A percentile compares a stretch with the other conserved stretches of the same genome.
These are phyloP conservation scores for Lissonota sp. DNA, from an alignment of 2,888 invertebrate species.

Conservation along the genomic window DNA sequence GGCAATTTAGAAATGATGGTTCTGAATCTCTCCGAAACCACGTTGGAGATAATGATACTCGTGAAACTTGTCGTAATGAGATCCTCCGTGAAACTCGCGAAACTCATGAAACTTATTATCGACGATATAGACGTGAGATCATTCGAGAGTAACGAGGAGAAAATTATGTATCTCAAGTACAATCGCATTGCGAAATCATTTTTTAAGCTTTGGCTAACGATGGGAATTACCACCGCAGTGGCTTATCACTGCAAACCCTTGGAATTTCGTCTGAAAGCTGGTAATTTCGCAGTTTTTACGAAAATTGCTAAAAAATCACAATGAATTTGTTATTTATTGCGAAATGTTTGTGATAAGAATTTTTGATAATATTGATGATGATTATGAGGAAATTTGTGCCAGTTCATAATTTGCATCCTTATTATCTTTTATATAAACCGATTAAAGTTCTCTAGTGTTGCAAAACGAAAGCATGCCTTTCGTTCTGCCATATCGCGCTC, in stretches of 20 bases:
- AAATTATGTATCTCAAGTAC: conserved; percentile 52
- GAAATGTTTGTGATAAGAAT: neutral
- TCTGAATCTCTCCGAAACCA: conserved; percentile 59
- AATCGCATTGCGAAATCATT: conserved; percentile 46
- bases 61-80: conserved; percentile 49
- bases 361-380: neutral
- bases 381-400: neutral
- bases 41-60: conserved; percentile 53
- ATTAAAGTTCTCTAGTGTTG: conserved; percentile 27
- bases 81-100: conserved; percentile 38
- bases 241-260: conserved; percentile 49
- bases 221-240: conserved; percentile 25
- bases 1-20: conserved; percentile 64
- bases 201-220: conserved; percentile 31
- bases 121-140: conserved; percentile 22
- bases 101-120: conserved; percentile 12
- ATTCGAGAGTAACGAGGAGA: conserved; percentile 37
- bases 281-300: conserved; percentile 41
- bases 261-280: conserved; percentile 46
- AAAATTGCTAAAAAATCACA: too few relatives aligned
- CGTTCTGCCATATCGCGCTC: conserved; percentile 51
- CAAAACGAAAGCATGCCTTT: conserved; percentile 51
- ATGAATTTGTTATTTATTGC: neutral
- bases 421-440: conserved; percentile 1
- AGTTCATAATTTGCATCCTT: too few relatives aligned